Evolutionary conservation across 2,888 invertebrate genomes (phyloP).

Genomic region (Andricus quercusramuli): DNA sequence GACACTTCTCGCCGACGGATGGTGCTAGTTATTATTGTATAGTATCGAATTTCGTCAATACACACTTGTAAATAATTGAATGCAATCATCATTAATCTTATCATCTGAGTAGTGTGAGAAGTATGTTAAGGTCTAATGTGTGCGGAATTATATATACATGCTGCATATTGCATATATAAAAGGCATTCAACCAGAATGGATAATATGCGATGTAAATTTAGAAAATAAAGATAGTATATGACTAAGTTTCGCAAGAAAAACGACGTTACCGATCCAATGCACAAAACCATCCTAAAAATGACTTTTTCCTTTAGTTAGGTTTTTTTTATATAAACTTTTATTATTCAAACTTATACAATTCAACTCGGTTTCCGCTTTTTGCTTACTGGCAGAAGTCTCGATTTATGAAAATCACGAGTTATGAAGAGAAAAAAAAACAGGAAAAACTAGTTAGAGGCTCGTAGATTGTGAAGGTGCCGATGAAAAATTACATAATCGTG

Average conservation of each 20-base stretch:
- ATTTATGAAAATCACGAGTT: not conserved
- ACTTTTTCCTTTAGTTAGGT: not conserved
- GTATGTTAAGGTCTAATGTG: conserved; percentile 59
- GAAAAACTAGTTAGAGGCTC: conserved; percentile 8
- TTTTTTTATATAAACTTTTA: not conserved
- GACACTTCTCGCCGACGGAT: conserved; percentile 22
- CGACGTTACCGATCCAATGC: conserved; percentile 18
- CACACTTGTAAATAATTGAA: conserved; percentile 64
- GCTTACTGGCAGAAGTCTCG: not conserved
- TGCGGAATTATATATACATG: conserved; percentile 49
- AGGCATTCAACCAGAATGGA: conserved; percentile 42
- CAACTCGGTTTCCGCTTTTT: not conserved
- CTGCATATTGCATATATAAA: conserved; percentile 41
- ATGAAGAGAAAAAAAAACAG: not conserved
- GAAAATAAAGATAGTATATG: conserved; percentile 58
- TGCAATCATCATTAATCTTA: conserved; percentile 61
- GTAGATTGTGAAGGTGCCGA: not conserved
- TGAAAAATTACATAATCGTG: conserved; percentile 31
- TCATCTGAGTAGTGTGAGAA: conserved; percentile 60
- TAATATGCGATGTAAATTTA: conserved; percentile 60
- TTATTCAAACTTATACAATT: not conserved
- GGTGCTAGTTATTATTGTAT: conserved; percentile 57
- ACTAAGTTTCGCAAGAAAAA: conserved; percentile 41
- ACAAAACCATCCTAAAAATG: conserved; percentile 1
- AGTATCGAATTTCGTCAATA: conserved; percentile 60